These are phyloP conservation scores for Pitta sordida DNA, from an alignment of 2,113 vertebrate species.

Conservation along the genomic window DNA sequence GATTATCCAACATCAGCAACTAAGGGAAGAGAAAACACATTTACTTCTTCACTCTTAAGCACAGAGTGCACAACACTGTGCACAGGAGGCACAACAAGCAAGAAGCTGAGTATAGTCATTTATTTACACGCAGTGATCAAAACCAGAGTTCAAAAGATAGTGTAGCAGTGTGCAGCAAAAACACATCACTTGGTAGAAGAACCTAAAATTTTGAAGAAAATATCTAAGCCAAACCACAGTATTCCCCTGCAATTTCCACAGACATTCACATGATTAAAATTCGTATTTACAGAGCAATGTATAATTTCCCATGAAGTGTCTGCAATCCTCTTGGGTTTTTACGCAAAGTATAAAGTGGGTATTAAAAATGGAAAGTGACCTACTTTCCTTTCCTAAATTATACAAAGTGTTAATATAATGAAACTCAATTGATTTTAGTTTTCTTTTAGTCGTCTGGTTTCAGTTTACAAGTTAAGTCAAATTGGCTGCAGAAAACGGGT, in stretches of 20 bases:
- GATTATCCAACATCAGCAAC: neutral
- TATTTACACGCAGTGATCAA: neutral
- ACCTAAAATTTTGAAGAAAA: neutral
- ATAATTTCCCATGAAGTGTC: neutral
- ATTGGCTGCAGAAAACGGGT: neutral
- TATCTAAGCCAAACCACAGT: neutral
- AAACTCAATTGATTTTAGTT: neutral
- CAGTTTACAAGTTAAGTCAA: neutral
- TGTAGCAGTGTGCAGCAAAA: neutral
- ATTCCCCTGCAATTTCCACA: neutral
- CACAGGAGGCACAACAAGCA: neutral
- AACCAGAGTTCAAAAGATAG: neutral
- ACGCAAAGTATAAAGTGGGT: neutral
- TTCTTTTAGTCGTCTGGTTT: slow-evolving; percentile 19
- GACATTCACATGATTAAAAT: neutral
- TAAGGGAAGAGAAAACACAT: neutral
- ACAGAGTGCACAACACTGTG: neutral
- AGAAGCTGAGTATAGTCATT: neutral
- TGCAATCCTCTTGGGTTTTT: neutral
- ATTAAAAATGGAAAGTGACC: slow-evolving; percentile 34
- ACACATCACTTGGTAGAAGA: neutral
- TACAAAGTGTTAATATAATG: neutral
- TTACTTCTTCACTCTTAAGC: neutral
- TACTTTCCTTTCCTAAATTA: slow-evolving; percentile 18
- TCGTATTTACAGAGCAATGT: neutral